Evolutionary conservation across 2,888 invertebrate species (phyloP), one percentile per base, ranked within the genome.

Genomic region (Tachina fera): DNA sequence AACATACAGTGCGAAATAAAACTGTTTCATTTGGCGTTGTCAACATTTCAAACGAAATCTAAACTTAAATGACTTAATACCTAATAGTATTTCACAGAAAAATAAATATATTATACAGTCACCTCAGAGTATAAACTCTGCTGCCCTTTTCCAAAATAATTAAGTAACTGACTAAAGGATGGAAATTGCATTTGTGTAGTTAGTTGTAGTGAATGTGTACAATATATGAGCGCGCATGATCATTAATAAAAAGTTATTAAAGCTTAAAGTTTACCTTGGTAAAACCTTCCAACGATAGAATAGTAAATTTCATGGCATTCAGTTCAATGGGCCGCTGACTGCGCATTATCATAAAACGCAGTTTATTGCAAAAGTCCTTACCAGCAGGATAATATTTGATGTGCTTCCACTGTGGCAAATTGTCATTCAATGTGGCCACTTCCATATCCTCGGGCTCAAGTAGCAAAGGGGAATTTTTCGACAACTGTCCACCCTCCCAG

Each of bases 241-340:
- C 31, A 0, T 31, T 0, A 2, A 31, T 31, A 4, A 31, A 31
- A 31, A 31, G 4, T 31, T 31, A 31, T 0, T 31, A 47, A 31
- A 14, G 47, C 14, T 14, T 0, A 60, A 61, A 9, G 5, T 39
- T 19, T 61, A 61, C 61, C 61, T 43, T 49, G 8, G 56, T n/a
- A 45, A 84, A 78, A 65, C 88, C 90, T 83, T 88, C 87, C 51
- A 90, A 77, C 0, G 90, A 90, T 47, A 90, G 71, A 13, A 88
- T 84, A 4, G 89, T 89, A 84, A 90, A 90, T 76, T 90, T 89
- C 76, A 89, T 84, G 47, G 89, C 90, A 11, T 89, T 89, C 45
- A 90, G 87, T 60, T 88, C 82, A 6, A 88, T 41, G 6, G 89
- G 89, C 49, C 87, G 88, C 45, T 90, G 89, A 60, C 89, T 88